Evolutionary conservation across 1,140 invertebrate genomes (phyloP), one percentile per base, ranked within the genome.

Genomic region (Globodera rostochiensis): DNA sequence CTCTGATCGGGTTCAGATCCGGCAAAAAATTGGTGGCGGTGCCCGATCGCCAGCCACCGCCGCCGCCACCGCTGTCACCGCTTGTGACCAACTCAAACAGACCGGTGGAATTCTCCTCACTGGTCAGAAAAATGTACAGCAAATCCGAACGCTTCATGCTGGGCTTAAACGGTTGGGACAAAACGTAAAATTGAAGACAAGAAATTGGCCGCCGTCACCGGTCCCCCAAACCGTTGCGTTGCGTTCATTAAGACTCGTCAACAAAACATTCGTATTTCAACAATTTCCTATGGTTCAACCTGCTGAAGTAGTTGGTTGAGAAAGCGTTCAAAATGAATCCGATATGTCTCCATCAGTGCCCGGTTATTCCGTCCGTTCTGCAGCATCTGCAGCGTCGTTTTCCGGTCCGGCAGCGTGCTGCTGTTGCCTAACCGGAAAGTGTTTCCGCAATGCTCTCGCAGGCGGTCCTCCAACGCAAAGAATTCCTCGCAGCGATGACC

Each of bases 401-500:
- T 87, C 73, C 79, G 49, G 36, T 86, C 86, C 7, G 85, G 85
- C 36, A 87, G 49, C 0, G 73, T 19, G 36, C 3, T 45, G 5
- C 19, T 46, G 57, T 64, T 76, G 46, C 11, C 53, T 15, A 86
- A 64, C 8, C 49, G 76, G 0, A 84, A 69, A 21, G 82, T 73
- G 66, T 86, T 76, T n/a, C 85, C 86, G 69, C 80, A 74, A 74
- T 76, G 79, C 36, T 82, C 70, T n/a, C 66, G 45, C 15, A 86
- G 47, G 49, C 76, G 76, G 25, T 79, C 69, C 57, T 86, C 86
- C 21, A 86, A 71, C 19, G 67, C 46, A 66, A 71, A 86, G 53
- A 86, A 86, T 73, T 86, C 85, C 7, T 86, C 86, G 66, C 84
- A 87, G 60, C 73, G 82, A 36, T 85, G 50, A 15, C 85, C 79